phyloP scores from a whole-genome alignment of 1,140 invertebrate species.

The Aradophagus sp. region DNA sequence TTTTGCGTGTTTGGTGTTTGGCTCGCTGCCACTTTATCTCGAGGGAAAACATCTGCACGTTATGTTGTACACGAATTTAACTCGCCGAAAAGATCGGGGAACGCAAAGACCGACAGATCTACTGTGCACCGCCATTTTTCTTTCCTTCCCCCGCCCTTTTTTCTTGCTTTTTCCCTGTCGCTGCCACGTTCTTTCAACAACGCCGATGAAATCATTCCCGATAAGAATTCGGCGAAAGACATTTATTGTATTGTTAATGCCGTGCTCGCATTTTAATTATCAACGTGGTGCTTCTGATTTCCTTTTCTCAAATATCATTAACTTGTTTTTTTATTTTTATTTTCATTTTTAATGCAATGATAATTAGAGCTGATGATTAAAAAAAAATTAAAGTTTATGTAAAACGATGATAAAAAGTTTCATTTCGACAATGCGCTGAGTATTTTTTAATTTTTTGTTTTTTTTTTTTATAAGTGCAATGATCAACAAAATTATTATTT shows the following conservation, averaged over 20 bases:
- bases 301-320: too few relatives aligned
- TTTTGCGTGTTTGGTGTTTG: slow-evolving; percentile 59
- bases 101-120: slow-evolving; percentile 52
- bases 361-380: too few relatives aligned
- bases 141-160: too few relatives aligned
- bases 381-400: too few relatives aligned
- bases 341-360: too few relatives aligned
- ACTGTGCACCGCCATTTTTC: slow-evolving; percentile 24
- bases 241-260: slow-evolving; percentile 35
- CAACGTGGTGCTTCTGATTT: too few relatives aligned
- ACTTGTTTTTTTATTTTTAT: too few relatives aligned
- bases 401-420: background rate
- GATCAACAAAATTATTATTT: too few relatives aligned
- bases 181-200: slow-evolving; percentile 32
- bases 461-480: too few relatives aligned
- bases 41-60: slow-evolving; percentile 60
- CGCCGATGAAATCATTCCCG: slow-evolving; percentile 39
- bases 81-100: slow-evolving; percentile 59
- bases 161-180: slow-evolving; percentile 23
- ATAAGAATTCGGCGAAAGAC: slow-evolving; percentile 34
- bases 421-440: slow-evolving; percentile 7
- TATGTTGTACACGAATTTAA: slow-evolving; percentile 69
- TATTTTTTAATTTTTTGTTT: too few relatives aligned
- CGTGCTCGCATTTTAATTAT: slow-evolving; percentile 1
- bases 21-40: slow-evolving; percentile 64